These are phyloP conservation scores for Lonchura striata DNA, from an alignment of 2,113 vertebrate species.

Conservation along the genomic window DNA sequence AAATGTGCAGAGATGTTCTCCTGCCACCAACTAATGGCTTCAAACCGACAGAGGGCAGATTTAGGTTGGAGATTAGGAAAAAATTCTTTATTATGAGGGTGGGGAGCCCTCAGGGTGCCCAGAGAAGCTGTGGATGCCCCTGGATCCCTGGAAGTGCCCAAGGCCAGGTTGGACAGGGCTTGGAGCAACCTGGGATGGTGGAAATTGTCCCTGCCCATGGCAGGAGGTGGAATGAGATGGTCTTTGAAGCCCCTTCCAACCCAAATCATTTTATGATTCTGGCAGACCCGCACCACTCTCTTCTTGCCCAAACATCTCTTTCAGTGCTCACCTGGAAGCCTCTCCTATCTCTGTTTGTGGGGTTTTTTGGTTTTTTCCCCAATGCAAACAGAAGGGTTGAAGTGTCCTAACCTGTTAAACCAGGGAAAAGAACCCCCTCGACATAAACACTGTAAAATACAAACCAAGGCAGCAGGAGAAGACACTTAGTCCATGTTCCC, in stretches of 20 bases:
- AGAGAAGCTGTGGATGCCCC: background rate
- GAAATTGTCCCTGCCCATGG: fast-evolving
- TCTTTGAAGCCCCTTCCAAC: background rate
- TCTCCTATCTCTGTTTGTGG: fast-evolving
- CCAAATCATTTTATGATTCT: background rate
- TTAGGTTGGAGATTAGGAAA: background rate
- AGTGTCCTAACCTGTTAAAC: too few relatives aligned
- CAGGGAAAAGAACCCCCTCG: background rate
- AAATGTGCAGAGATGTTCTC: background rate
- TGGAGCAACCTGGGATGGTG: fast-evolving
- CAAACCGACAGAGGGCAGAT: background rate
- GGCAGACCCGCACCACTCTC: background rate
- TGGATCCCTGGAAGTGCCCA: background rate
- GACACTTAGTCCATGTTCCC: background rate
- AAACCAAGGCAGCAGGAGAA: background rate
- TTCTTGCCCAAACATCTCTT: too few relatives aligned
- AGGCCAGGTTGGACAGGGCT: fast-evolving
- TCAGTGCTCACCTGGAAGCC: background rate
- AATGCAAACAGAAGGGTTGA: background rate
- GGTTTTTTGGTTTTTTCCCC: fast-evolving
- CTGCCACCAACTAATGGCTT: background rate
- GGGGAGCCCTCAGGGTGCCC: fast-evolving
- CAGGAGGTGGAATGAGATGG: background rate
- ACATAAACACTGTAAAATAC: background rate
- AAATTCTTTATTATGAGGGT: background rate